Evolutionary conservation across 1,140 invertebrate genomes (phyloP), one percentile per base, ranked within the genome.

Genomic region (Sitobion miscanthi): DNA sequence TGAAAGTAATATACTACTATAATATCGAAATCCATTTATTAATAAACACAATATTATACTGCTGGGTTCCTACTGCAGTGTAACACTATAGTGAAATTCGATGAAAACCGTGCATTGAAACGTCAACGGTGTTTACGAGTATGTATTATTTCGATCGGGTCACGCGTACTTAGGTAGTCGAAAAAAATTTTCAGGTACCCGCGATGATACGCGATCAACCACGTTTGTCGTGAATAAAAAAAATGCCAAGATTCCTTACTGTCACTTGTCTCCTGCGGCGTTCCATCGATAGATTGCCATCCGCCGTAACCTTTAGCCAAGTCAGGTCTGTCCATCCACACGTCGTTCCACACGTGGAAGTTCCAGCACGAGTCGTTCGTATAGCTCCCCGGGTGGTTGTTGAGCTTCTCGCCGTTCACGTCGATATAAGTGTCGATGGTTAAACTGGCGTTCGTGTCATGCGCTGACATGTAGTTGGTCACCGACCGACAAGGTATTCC

Each of bases 281-380:
- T 98, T 4, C 97, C 95, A 95, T 98, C 97, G 94, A 97, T 97
- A 17, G 97, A 96, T 95, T 98, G 97, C 97, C 97, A 98, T 11
- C 97, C 97, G 62, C 97, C 97, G 94, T 97, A 97, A 38, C 97
- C 97, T 94, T 94, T 85, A 23, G 97, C 97, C 45, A 98, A 95
- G 95, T 98, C 97, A 20, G 97, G 96, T 93, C 97, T 95, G 57
- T 96, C 95, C 96, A 98, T 97, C 97, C 97, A 98, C 88, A 97
- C 97, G 94, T 98, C 97, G 94, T 97, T 98, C 97, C 97, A 98
- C 0, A 97, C 97, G 95, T 98, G 97, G 96, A 97, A 98, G 95
- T 98, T 98, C 97, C 97, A 97, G 94, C 96, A 96, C 17, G 96
- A 96, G 94, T 96, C 96, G 93, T 95, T 96, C 93, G 96, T 96